These are phyloP conservation scores for Cyphomyrus plagiostoma DNA, from an alignment of 2,113 vertebrate species.

Conservation along the genomic window DNA sequence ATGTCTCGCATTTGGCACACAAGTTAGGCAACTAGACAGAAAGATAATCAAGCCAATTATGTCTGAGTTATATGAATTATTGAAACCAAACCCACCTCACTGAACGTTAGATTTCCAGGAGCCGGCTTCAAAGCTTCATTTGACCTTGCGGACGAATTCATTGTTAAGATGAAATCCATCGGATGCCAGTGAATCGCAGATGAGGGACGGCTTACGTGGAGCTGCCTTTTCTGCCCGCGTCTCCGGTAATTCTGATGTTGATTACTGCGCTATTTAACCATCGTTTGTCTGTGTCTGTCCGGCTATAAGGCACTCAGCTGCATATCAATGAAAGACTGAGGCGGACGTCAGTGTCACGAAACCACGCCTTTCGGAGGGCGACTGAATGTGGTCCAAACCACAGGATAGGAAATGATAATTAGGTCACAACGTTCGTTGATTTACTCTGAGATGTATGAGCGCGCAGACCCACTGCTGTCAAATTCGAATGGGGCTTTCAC, in stretches of 20 bases:
- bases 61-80: slow-evolving; percentile 27
- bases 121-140: slow-evolving; percentile 21
- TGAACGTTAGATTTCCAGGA: slow-evolving; percentile 23
- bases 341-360: slow-evolving; percentile 50
- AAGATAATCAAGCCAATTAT: slow-evolving; percentile 31
- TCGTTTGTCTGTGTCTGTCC: slow-evolving; percentile 40
- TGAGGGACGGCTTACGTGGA: slow-evolving; percentile 42
- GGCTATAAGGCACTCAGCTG: slow-evolving; percentile 30
- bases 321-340: slow-evolving; percentile 48
- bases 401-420: slow-evolving; percentile 39
- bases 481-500: neutral
- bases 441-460: neutral
- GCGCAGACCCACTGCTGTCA: neutral
- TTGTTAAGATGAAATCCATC: slow-evolving; percentile 23
- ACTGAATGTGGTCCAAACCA: slow-evolving; percentile 34
- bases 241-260: slow-evolving; percentile 25
- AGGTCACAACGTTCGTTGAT: slow-evolving; percentile 17
- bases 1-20: neutral
- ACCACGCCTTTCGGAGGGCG: slow-evolving; percentile 54
- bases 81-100: slow-evolving; percentile 27
- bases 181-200: neutral
- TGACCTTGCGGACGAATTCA: slow-evolving; percentile 57
- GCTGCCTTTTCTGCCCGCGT: slow-evolving; percentile 25
- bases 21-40: neutral
- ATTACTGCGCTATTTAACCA: slow-evolving; percentile 29